Evolutionary conservation across 1,140 invertebrate genomes (phyloP).

Genomic region (Acromyrmex echinatior): DNA sequence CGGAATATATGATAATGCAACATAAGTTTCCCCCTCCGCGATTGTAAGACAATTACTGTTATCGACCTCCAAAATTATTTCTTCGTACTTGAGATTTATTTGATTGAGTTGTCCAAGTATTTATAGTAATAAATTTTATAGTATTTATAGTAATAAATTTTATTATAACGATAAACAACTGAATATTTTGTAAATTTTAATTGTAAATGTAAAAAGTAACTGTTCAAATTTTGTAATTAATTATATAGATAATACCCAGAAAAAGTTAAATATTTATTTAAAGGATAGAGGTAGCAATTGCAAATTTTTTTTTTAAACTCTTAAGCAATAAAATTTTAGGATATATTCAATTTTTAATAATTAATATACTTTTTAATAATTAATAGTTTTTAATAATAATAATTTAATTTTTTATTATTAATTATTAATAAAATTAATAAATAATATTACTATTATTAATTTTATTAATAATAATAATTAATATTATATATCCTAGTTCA

Average conservation of each 20-base stretch:
- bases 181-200: background rate
- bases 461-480: too few relatives aligned
- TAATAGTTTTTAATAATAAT: too few relatives aligned
- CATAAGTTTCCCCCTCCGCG: background rate
- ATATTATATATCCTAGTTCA: background rate
- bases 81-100: background rate
- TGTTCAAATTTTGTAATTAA: background rate
- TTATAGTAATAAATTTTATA: background rate
- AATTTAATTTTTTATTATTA: too few relatives aligned
- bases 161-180: background rate
- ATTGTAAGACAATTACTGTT: background rate
- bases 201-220: too few relatives aligned
- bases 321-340: background rate
- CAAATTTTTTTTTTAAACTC: background rate
- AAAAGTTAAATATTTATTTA: background rate
- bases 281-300: background rate
- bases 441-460: too few relatives aligned
- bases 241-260: background rate
- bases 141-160: background rate
- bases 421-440: too few relatives aligned
- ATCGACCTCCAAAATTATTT: conserved; percentile 3
- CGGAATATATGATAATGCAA: conserved; percentile 8
- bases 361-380: too few relatives aligned
- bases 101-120: background rate
- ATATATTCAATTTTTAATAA: background rate